A percentile compares a stretch with the other conserved stretches of the same genome.
phyloP scores from a whole-genome alignment of 2,888 invertebrate species.

The Erynnis tages region DNA sequence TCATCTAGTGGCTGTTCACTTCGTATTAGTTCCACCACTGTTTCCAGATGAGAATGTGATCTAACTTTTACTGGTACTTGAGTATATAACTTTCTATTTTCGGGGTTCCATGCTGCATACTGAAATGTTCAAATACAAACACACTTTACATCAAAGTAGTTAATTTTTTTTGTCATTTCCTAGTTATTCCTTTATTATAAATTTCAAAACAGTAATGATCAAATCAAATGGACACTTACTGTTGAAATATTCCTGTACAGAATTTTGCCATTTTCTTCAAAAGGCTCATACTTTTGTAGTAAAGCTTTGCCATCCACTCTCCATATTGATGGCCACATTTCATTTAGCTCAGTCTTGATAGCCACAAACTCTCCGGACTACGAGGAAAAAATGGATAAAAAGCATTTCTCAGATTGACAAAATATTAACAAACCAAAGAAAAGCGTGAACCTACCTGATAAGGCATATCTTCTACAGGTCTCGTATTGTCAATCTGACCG shows the following conservation, averaged over 20 bases:
- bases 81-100: slow-evolving; percentile 90
- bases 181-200: too few species aligned
- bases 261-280: slow-evolving; percentile 90
- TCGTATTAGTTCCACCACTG: slow-evolving; percentile 89
- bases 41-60: slow-evolving; percentile 88
- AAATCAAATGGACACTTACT: too few species aligned
- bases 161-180: too few species aligned
- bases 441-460: slow-evolving; percentile 71
- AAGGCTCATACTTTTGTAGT: slow-evolving; percentile 91
- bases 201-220: too few species aligned
- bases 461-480: slow-evolving; percentile 80
- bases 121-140: slow-evolving; percentile 54
- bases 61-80: slow-evolving; percentile 89
- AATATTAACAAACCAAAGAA: background rate
- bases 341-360: slow-evolving; percentile 89
- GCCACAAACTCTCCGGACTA: slow-evolving; percentile 95
- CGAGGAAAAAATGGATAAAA: slow-evolving; percentile 46
- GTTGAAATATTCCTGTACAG: slow-evolving; percentile 93
- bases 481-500: slow-evolving; percentile 60
- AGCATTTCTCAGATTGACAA: background rate
- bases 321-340: slow-evolving; percentile 95
- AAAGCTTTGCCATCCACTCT: slow-evolving; percentile 93
- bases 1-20: slow-evolving; percentile 86
- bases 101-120: slow-evolving; percentile 93
- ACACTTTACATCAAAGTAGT: background rate